A percentile compares a stretch with the other conserved stretches of the same genome.
Conservation (phyloP, 2,113 vertebrate genomes). For the Oplegnathus fasciatus region DNA sequence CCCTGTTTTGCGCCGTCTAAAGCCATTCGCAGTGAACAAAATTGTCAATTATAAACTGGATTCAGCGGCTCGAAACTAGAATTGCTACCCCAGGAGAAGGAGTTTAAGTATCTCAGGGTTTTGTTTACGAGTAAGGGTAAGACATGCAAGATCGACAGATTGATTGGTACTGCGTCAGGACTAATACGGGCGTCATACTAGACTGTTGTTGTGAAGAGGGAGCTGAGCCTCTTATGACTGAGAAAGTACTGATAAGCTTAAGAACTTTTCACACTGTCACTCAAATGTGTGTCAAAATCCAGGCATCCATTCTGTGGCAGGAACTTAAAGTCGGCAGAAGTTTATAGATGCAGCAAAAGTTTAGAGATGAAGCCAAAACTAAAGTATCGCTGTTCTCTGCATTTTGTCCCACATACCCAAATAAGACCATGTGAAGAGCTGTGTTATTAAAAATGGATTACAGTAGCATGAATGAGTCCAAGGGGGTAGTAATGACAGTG, state of each 20-base stretch:
- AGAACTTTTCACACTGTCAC: not conserved
- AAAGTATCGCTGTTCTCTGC: not conserved
- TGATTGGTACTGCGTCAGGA: not conserved
- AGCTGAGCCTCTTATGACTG: not conserved
- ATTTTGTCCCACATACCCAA: slow-evolving; percentile 15
- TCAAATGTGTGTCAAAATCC: not conserved
- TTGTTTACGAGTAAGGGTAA: not conserved
- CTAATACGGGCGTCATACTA: not conserved
- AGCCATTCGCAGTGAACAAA: not conserved
- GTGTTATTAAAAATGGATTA: slow-evolving; percentile 28
- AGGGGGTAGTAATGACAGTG: not conserved
- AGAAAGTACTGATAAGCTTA: not conserved
- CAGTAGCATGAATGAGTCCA: not conserved
- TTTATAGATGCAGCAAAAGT: not conserved
- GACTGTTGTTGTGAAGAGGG: not conserved
- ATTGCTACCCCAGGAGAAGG: not conserved
- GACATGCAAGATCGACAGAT: not conserved
- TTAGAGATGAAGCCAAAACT: not conserved
- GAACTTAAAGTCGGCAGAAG: not conserved
- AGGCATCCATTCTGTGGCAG: not conserved
- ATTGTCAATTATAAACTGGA: not conserved
- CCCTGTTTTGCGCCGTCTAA: not conserved
- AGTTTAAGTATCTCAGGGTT: not conserved
- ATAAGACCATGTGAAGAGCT: slow-evolving; percentile 25
- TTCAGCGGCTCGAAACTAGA: not conserved